Base-by-base conservation (phyloP, 2,888 invertebrate genomes). In the Agrochola litura region DNA sequence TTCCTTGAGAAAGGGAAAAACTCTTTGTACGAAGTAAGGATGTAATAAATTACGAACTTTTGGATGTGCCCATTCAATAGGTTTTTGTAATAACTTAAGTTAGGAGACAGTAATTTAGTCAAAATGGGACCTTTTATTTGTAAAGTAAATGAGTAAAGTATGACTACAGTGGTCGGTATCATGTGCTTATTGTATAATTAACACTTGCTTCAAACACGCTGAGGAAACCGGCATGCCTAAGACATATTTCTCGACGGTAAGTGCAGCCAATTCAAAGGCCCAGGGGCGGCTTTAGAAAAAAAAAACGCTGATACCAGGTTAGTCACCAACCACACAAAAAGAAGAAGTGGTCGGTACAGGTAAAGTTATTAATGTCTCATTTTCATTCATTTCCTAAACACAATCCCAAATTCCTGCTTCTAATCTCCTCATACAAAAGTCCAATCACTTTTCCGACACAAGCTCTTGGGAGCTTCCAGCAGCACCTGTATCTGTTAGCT, bases 31-130 rank as follows among this genome's bases (percentile, higher is more conserved):
- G 22, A 73, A 54, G 71, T 60, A 46, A 73, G 67, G 60, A 64
- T 74, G 72, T 68, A 66, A 84, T 81, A 87, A 76, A 67, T 86
- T 73, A 77, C 64, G 37, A 84, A 84, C 74, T 86, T 84, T 82
- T 72, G 63, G 58, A 66, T 77, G 73, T 73, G 60, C 16, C 54
- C 49, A 54, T 56, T 61, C 67, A 73, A 69, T 70, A 37, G 54
- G 71, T 60, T 64, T 56, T 66, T 61, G 67, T 56, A 63, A 73
- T 64, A 68, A 58, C 60, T 67, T 52, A n/a, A 58, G 70, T 63
- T 61, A 25, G 22, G 6, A n/a, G 54, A 85, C 63, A 60, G 63
- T 82, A 30, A 85, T 70, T 73, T 60, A 67, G 66, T 76, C 60
- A 66, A 73, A 41, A 65, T 22, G 49, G 16, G 14, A 8, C 22